Evolutionary conservation across 2,797 vertebrate genomes (phyloP).

Genomic region (Pachyuromys duprasi): DNA sequence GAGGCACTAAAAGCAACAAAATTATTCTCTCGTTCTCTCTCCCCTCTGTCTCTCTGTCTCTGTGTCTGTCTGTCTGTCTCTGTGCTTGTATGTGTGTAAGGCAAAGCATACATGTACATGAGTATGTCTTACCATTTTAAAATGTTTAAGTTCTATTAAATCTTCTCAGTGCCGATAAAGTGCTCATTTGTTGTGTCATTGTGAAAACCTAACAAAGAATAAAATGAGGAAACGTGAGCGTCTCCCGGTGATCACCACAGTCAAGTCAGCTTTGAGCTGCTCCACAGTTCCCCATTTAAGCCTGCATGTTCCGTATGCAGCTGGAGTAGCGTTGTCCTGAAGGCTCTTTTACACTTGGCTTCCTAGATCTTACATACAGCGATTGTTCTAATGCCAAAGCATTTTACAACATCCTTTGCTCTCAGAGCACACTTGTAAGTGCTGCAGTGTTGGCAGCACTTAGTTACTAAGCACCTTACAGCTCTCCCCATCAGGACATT

Average conservation of each 20-base stretch:
- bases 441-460: not conserved
- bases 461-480: not conserved
- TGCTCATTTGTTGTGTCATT: not conserved
- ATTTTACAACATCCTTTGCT: constrained; percentile 11
- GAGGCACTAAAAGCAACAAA: not conserved
- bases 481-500: not conserved
- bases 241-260: not conserved
- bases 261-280: not conserved
- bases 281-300: not conserved
- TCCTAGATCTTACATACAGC: not conserved
- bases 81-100: not conserved
- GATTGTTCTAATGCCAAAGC: not conserved
- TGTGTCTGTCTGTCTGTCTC: not conserved
- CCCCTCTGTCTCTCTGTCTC: no score
- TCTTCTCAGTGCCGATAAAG: not conserved
- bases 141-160: not conserved
- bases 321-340: not conserved
- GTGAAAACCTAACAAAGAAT: not conserved
- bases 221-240: not conserved
- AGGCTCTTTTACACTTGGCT: not conserved
- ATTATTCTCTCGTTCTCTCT: not conserved
- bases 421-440: not conserved
- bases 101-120: accelerated
- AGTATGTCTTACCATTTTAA: not conserved
- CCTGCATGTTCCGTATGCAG: not conserved